phyloP scores from a whole-genome alignment of 2,113 vertebrate species.

The Narcine bancroftii region DNA sequence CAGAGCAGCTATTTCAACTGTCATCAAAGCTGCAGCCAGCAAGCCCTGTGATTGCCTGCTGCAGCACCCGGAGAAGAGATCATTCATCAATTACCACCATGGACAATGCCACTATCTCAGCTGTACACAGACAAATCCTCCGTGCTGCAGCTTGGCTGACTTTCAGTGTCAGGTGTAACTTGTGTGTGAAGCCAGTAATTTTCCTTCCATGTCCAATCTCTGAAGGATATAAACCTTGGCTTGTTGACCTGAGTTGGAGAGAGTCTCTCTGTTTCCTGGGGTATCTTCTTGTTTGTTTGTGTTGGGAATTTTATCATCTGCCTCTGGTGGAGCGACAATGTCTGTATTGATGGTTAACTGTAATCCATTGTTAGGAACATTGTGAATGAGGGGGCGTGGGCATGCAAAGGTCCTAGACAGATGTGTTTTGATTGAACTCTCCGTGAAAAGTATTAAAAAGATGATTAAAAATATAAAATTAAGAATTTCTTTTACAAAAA shows the following conservation, averaged over 20 bases:
- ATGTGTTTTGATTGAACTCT: no score
- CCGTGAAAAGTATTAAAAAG: no score
- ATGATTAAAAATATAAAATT: no score
- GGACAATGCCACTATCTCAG: background rate
- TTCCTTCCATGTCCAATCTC: background rate
- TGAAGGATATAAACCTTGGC: background rate
- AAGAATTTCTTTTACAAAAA: no score
- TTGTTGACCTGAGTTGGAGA: background rate
- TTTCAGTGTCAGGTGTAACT: background rate
- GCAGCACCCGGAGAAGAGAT: no score
- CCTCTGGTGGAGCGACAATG: no score
- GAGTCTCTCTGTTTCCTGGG: background rate
- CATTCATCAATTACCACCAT: background rate
- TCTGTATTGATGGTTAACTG: no score
- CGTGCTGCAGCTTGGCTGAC: background rate
- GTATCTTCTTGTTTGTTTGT: no score
- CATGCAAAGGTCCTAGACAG: no score
- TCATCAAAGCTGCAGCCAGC: background rate
- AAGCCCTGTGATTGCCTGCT: background rate
- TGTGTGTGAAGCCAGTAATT: background rate
- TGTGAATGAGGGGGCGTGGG: no score
- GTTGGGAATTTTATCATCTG: no score
- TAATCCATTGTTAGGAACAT: no score
- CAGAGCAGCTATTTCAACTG: background rate
- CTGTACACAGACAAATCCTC: background rate